A percentile compares a stretch with the other conserved stretches of the same genome.
Conservation (phyloP, 1,140 invertebrate species). For the Solen grandis region DNA sequence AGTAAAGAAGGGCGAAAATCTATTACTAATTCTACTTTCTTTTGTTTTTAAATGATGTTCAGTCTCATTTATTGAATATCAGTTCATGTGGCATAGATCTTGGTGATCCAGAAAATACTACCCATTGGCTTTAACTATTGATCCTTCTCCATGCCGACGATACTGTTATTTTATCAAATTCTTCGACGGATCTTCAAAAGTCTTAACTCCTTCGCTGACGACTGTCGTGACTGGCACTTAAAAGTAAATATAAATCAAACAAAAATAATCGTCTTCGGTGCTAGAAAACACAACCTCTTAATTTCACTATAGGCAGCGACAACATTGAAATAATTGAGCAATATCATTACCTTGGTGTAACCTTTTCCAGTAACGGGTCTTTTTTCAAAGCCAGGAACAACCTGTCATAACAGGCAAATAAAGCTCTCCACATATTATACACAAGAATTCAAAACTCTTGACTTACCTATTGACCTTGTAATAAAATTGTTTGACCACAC, state of each 20-base stretch:
- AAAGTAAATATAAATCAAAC: neutral
- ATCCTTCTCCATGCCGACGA: neutral
- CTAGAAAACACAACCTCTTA: neutral
- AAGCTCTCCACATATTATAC: constrained; percentile 26
- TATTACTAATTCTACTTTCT: neutral
- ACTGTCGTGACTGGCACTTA: neutral
- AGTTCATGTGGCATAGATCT: neutral
- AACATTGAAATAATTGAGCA: neutral
- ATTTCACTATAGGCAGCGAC: neutral
- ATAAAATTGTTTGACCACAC: constrained; percentile 27
- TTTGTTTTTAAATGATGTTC: neutral
- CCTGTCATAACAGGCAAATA: neutral
- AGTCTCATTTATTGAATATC: neutral
- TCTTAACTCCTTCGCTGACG: neutral
- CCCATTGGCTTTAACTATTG: neutral
- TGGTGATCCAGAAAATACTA: neutral
- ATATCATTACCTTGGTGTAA: constrained; percentile 2
- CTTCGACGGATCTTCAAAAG: neutral
- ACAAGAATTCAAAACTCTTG: neutral
- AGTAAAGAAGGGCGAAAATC: neutral
- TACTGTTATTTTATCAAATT: neutral
- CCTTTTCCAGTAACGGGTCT: neutral
- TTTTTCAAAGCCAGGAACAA: constrained; percentile 7
- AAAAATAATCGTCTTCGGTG: neutral
- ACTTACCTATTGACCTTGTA: constrained; percentile 10